Base-by-base conservation (phyloP, 2,888 invertebrate species). In the Isoperla grammatica region DNA sequence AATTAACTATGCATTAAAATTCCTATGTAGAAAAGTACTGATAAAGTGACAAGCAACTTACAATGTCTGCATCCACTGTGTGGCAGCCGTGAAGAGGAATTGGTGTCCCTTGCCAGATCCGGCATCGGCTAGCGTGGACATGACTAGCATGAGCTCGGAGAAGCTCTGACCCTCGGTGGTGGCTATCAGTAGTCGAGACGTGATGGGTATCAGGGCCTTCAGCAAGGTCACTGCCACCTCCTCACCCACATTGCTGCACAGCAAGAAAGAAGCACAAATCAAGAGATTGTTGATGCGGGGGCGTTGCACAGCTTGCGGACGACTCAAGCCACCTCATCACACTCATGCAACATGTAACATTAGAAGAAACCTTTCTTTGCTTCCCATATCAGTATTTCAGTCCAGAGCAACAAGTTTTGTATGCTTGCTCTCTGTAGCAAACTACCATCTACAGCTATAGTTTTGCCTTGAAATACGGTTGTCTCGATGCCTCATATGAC, bases 51-150 rank as follows among this genome's bases (percentile, higher is more conserved):
- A 37, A 29, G 35, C 53, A n/a, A 65, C 64, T 71, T 73, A 84
- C 76, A 88, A 88, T 6, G 86, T 64, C 49, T 69, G 84, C 1
- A 95, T 80, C 95, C 95, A 95, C 40, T 83, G 81, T 0, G 87
- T 84, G 9, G 83, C 81, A 0, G 93, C 89, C 37, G 88, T 84
- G 73, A 95, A 92, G 15, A 96, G 76, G 22, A 84, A 80, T 1
- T 83, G 77, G 71, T 96, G 95, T 0, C 95, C 92, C 48, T 81
- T 78, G 22, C 91, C 91, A 3, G 84, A 80, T 17, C 91, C 88
- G 17, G 91, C 90, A 73, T 93, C 92, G 0, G 95, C 95, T 65
- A 96, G 72, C 50, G 85, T 87, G 1, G 87, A 84, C 88, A 90
- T 88, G 3, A 90, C 85, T 60, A 81, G 78, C 79, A 90, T 83